phyloP scores from a whole-genome alignment of 2,113 vertebrate species.

The Crypturellus undulatus region DNA sequence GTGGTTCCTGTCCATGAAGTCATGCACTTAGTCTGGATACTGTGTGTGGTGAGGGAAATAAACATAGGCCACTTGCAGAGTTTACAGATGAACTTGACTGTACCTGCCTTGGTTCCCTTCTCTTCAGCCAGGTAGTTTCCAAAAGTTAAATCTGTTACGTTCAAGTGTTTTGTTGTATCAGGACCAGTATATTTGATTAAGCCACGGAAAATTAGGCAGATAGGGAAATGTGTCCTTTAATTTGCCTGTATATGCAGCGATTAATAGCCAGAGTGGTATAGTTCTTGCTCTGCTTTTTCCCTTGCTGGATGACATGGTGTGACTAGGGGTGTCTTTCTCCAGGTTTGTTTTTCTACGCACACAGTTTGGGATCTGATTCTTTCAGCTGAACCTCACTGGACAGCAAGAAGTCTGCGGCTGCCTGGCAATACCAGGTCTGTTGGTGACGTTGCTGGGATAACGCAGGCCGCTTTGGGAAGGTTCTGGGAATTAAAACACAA shows the following conservation, averaged over 20 bases:
- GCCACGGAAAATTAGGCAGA: neutral
- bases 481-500: neutral
- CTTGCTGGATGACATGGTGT: neutral
- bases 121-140: neutral
- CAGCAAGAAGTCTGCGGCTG: neutral
- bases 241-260: neutral
- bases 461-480: neutral
- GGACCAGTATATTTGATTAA: neutral
- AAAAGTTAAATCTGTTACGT: neutral
- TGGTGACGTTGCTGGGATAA: slow-evolving; percentile 17
- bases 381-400: neutral
- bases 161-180: fast-evolving
- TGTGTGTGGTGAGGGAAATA: neutral
- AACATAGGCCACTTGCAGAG: neutral
- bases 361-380: neutral
- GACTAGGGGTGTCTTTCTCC: neutral
- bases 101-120: neutral
- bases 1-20: neutral
- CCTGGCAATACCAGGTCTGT: neutral
- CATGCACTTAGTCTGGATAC: neutral
- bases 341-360: neutral
- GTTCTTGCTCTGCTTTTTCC: neutral
- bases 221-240: neutral
- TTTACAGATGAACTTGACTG: neutral
- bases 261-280: neutral